phyloP scores from a whole-genome alignment of 1,140 invertebrate species.

The Eurosta solidaginis region DNA sequence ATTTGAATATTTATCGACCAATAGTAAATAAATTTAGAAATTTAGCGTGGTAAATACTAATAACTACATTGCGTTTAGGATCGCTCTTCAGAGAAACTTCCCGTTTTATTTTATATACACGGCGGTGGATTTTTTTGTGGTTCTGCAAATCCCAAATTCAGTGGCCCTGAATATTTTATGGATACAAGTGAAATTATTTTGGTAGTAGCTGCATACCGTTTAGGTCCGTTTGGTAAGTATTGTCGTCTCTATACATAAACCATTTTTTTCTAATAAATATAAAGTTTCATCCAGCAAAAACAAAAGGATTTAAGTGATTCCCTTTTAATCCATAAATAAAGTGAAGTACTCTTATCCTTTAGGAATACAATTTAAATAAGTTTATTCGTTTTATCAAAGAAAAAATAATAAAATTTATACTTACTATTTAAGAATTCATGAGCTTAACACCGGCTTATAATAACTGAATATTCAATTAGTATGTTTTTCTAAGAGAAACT shows the following conservation, averaged over 20 bases:
- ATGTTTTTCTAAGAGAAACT: too few species aligned
- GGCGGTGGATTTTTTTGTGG: conserved; percentile 64
- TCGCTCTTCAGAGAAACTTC: conserved; percentile 36
- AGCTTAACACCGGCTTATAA: too few species aligned
- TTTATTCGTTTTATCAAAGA: too few species aligned
- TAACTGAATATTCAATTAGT: too few species aligned
- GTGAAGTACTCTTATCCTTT: too few species aligned
- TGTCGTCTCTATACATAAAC: neutral
- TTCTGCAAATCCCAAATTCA: conserved; percentile 46
- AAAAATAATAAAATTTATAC: too few species aligned
- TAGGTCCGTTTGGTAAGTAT: conserved; percentile 61
- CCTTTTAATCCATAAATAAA: too few species aligned
- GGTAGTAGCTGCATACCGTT: conserved; percentile 64
- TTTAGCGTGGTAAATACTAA: neutral
- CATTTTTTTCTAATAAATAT: neutral
- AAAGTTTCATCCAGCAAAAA: neutral
- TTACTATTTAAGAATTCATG: too few species aligned
- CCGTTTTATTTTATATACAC: conserved; percentile 69
- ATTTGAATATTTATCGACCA: conserved; percentile 67
- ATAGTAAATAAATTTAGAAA: conserved; percentile 44
- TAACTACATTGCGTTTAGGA: neutral
- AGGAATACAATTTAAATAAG: too few species aligned
- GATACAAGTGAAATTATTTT: conserved; percentile 62
- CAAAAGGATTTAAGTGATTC: too few species aligned
- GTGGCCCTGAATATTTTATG: conserved; percentile 61